Conservation (phyloP, 1,140 invertebrate genomes). For the Macrotrachela quadricornifera region DNA sequence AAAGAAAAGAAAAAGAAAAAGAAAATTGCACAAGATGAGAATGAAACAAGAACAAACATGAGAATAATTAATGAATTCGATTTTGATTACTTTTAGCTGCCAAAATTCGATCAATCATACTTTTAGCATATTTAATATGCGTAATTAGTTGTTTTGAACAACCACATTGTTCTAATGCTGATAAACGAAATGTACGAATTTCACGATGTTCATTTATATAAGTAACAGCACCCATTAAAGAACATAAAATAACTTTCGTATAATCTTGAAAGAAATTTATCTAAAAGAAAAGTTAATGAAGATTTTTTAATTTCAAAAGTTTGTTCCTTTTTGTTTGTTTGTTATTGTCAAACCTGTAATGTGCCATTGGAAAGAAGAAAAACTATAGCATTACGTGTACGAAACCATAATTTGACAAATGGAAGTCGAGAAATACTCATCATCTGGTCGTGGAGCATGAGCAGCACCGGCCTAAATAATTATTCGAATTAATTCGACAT, state of each 20-base stretch:
- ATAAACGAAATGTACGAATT: slow-evolving; percentile 28
- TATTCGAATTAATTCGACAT: too few species aligned
- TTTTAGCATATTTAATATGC: slow-evolving; percentile 61
- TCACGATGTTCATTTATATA: slow-evolving; percentile 69
- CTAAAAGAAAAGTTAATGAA: slow-evolving; percentile 31
- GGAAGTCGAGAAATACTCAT: slow-evolving; percentile 69
- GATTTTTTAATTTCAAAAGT: not conserved
- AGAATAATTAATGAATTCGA: too few species aligned
- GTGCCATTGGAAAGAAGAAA: slow-evolving; percentile 93
- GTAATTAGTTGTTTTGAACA: slow-evolving; percentile 53
- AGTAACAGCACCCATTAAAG: slow-evolving; percentile 81
- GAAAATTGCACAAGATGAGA: too few species aligned
- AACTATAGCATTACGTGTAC: slow-evolving; percentile 74
- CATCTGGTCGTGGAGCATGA: slow-evolving; percentile 45
- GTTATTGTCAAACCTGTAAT: slow-evolving; percentile 50
- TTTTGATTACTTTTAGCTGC: too few species aligned
- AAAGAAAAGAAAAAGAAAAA: too few species aligned
- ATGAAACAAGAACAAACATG: too few species aligned
- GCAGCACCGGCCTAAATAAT: too few species aligned
- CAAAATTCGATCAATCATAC: slow-evolving; percentile 47
- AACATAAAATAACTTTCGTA: slow-evolving; percentile 88
- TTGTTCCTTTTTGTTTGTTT: not conserved
- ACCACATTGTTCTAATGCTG: slow-evolving; percentile 43
- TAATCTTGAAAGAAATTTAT: slow-evolving; percentile 90
- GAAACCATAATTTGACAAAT: slow-evolving; percentile 80